Conservation (phyloP, 2,888 invertebrate genomes). For the Adelphocoris suturalis region DNA sequence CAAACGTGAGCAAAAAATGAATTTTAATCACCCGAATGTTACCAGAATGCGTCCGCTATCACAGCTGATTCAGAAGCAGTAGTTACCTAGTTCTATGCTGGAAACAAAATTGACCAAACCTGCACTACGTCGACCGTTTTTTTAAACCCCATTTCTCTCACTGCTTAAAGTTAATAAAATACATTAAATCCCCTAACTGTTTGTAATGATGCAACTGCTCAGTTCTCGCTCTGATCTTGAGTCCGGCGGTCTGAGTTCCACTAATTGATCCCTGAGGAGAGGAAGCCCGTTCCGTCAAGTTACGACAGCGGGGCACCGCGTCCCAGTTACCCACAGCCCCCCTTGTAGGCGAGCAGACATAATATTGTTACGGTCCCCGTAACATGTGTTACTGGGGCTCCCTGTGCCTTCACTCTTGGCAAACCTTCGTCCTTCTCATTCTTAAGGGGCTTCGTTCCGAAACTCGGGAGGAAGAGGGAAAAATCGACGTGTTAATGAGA, state of each 20-base stretch:
- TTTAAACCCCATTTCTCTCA: no score
- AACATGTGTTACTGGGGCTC: slow-evolving; percentile 38
- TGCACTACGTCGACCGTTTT: no score
- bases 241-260: slow-evolving; percentile 4
- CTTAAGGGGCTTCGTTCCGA: not conserved
- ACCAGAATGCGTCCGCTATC: no score
- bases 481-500: not conserved
- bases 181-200: not conserved
- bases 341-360: slow-evolving; percentile 24
- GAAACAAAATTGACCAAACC: no score
- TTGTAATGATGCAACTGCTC: slow-evolving; percentile 16
- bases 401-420: slow-evolving; percentile 14
- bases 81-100: no score
- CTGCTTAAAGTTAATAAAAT: no score
- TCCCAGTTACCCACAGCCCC: slow-evolving; percentile 50
- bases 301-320: slow-evolving; percentile 26
- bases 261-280: slow-evolving; percentile 42
- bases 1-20: no score
- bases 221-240: slow-evolving; percentile 33
- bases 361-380: slow-evolving; percentile 36
- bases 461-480: not conserved
- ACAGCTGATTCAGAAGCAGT: no score
- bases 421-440: slow-evolving; percentile 6
- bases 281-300: slow-evolving; percentile 43
- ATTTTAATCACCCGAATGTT: no score